These are phyloP conservation scores for Gulo gulo DNA, from an alignment of 2,113 vertebrate genomes.

Conservation along the genomic window DNA sequence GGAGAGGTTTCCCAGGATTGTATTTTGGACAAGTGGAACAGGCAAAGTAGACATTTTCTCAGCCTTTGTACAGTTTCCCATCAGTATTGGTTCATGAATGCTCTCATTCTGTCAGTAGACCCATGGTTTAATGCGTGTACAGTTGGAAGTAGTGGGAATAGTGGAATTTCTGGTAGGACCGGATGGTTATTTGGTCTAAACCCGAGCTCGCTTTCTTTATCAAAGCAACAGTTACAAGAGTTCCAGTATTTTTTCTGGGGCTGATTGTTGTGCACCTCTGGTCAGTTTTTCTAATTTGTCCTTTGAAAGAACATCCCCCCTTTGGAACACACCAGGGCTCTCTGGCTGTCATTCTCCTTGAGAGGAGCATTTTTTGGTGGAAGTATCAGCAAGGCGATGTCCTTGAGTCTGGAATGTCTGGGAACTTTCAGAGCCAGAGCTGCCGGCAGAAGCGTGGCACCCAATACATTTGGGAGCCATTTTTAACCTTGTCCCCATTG, in stretches of 20 bases:
- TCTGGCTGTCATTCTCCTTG: not conserved
- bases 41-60: not conserved
- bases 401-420: not conserved
- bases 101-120: not conserved
- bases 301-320: not conserved
- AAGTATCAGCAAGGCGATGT: not conserved
- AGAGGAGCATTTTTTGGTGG: not conserved
- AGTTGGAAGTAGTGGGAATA: not conserved
- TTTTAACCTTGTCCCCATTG: not conserved
- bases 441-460: not conserved
- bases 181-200: not conserved
- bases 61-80: not conserved
- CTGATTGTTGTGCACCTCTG: not conserved
- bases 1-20: not conserved
- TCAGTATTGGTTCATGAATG: not conserved
- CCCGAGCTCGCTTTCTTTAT: not conserved
- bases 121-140: not conserved
- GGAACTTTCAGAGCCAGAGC: not conserved
- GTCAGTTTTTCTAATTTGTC: not conserved
- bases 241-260: not conserved
- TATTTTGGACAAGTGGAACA: not conserved
- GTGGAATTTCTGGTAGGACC: not conserved
- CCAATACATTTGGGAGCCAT: not conserved
- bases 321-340: not conserved
- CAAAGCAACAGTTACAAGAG: not conserved